phyloP scores from a whole-genome alignment of 2,113 vertebrate genomes.

The Brevimyrus niger region DNA sequence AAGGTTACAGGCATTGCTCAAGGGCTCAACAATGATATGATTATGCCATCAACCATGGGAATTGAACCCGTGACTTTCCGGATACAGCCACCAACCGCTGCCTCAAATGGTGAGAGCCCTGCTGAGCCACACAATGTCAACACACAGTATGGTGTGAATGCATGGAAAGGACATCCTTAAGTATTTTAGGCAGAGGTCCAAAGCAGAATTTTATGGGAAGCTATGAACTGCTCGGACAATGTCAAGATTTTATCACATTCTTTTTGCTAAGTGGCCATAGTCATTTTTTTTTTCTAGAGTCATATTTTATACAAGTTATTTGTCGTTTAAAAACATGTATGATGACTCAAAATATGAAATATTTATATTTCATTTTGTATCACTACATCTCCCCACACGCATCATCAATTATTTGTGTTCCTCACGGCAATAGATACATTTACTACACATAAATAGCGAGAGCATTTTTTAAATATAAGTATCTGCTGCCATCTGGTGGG shows the following conservation, averaged over 20 bases:
- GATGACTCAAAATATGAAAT: neutral
- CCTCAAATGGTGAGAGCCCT: neutral
- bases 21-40: neutral
- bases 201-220: neutral
- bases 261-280: neutral
- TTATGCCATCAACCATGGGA: neutral
- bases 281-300: neutral
- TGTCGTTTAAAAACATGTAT: neutral
- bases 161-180: neutral
- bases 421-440: neutral
- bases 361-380: neutral
- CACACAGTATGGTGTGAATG: neutral
- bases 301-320: neutral
- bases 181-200: neutral
- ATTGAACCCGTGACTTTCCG: neutral
- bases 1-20: neutral
- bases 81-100: neutral
- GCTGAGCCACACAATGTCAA: neutral
- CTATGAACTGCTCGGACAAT: neutral
- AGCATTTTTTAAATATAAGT: neutral
- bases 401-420: neutral
- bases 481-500: conserved; percentile 56
- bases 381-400: neutral
- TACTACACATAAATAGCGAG: too few species aligned
- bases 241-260: neutral